phyloP scores from a whole-genome alignment of 2,797 vertebrate species.

The Channa striata region DNA sequence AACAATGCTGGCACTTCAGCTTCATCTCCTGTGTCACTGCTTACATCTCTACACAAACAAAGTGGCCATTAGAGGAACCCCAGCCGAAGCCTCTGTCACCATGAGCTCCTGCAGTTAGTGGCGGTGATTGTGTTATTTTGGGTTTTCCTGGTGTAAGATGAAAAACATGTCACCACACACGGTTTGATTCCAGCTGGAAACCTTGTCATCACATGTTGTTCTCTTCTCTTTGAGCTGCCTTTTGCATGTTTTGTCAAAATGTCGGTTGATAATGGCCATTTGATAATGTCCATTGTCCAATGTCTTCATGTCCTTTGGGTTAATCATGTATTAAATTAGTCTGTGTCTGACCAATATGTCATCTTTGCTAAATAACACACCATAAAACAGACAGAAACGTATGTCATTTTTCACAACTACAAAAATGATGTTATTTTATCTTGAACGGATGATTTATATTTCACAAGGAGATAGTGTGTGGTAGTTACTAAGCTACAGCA shows the following conservation, averaged over 20 bases:
- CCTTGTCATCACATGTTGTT: not conserved
- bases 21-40: not conserved
- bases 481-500: no score
- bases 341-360: no score
- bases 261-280: no score
- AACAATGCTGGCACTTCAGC: no score
- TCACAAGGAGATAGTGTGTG: no score
- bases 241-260: not conserved
- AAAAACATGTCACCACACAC: not conserved
- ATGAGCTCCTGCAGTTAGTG: not conserved
- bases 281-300: no score
- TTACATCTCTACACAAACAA: not conserved
- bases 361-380: no score
- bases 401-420: no score
- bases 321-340: no score
- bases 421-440: no score
- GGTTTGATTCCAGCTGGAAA: not conserved
- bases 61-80: not conserved
- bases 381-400: no score
- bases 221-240: not conserved
- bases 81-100: not conserved
- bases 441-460: no score
- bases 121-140: not conserved
- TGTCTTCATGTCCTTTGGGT: not conserved
- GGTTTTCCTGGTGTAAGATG: not conserved